Percentiles rank a stretch among this genome's conserved stretches.
These are phyloP conservation scores for Paralvinella palmiformis DNA, from an alignment of 1,140 invertebrate species.

Conservation along the genomic window DNA sequence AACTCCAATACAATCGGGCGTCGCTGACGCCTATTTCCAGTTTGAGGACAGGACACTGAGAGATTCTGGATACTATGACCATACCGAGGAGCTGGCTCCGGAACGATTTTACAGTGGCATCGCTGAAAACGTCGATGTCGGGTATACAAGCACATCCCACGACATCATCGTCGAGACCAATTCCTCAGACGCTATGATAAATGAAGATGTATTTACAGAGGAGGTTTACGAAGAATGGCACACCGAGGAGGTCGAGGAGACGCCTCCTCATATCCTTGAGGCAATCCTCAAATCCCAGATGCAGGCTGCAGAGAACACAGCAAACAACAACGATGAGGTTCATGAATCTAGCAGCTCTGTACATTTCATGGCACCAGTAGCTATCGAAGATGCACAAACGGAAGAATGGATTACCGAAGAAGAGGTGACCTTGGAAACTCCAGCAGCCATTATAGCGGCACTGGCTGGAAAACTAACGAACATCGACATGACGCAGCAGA, in stretches of 20 bases:
- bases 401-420: neutral
- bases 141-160: neutral
- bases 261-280: neutral
- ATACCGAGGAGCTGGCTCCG: neutral
- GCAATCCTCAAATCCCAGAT: neutral
- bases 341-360: no score
- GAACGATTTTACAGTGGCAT: neutral
- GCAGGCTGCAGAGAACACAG: neutral
- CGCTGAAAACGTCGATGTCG: neutral
- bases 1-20: neutral
- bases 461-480: no score
- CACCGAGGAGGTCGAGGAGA: neutral
- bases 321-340: neutral
- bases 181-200: neutral
- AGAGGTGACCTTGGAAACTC: neutral
- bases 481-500: no score
- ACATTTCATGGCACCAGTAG: neutral
- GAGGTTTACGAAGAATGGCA: neutral
- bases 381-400: neutral
- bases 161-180: neutral
- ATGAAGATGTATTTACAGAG: neutral
- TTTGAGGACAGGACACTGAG: no score
- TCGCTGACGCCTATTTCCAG: neutral
- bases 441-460: neutral
- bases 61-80: conserved; percentile 5